phyloP scores from a whole-genome alignment of 2,797 vertebrate genomes.

The Delichon dasypus region DNA sequence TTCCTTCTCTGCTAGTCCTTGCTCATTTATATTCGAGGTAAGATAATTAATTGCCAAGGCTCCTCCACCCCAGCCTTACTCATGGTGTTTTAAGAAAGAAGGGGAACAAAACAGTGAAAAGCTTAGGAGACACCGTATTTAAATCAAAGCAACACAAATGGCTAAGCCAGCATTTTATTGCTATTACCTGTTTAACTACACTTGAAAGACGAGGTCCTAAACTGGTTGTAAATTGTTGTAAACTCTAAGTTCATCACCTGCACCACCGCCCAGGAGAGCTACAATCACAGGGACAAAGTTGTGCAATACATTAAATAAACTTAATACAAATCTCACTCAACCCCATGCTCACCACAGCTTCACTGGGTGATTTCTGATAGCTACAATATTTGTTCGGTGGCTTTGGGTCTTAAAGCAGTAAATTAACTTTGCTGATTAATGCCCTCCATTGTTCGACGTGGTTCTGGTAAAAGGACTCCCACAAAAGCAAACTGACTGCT shows the following conservation, averaged over 20 bases:
- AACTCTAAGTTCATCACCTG: background rate
- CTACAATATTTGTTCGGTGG: background rate
- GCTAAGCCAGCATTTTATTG: background rate
- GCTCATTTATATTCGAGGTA: background rate
- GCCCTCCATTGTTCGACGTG: fast-evolving
- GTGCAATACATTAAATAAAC: background rate
- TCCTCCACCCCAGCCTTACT: background rate
- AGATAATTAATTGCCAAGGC: background rate
- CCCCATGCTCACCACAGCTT: background rate
- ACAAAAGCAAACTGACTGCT: background rate
- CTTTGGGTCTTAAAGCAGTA: background rate
- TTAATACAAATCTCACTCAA: background rate
- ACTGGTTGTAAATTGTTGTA: constrained; percentile 12
- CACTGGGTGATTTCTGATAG: background rate
- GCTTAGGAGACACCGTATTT: background rate
- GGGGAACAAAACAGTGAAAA: background rate
- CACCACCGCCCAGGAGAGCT: background rate
- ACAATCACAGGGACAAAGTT: background rate
- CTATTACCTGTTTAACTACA: background rate
- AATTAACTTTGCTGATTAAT: background rate
- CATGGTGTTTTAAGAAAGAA: background rate
- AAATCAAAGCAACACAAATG: background rate
- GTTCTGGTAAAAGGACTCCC: background rate
- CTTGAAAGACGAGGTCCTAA: constrained; percentile 15
- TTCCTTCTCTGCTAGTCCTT: background rate